Evolutionary conservation across 2,888 invertebrate genomes (phyloP).

Genomic region (Scaptomyza parva): DNA sequence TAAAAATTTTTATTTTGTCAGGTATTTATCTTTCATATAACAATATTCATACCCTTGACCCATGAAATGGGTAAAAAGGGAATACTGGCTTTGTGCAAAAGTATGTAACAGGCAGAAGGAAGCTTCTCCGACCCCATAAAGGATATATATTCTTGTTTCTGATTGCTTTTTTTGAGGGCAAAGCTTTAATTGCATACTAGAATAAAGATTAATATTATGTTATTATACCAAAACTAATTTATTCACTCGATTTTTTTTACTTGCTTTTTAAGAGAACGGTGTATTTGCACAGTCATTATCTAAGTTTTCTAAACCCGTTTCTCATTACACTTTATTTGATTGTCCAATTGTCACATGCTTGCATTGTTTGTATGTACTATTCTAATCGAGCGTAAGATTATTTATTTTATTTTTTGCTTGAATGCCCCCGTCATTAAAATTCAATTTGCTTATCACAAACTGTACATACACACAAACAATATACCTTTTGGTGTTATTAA

Average conservation of each 20-base stretch:
- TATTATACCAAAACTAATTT: no score
- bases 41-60: no score
- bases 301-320: not conserved
- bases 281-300: not conserved
- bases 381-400: conserved; percentile 19
- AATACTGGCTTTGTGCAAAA: no score
- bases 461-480: not conserved
- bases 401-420: conserved; percentile 25
- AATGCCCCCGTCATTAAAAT: conserved; percentile 46
- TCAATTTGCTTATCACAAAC: conserved; percentile 45
- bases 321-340: conserved; percentile 6
- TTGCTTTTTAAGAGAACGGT: not conserved
- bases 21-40: not conserved
- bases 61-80: no score
- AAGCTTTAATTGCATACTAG: no score
- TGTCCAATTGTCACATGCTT: conserved; percentile 26
- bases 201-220: no score
- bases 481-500: not conserved
- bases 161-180: not conserved
- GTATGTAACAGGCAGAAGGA: no score
- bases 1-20: not conserved
- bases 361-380: conserved; percentile 5
- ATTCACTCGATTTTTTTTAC: no score
- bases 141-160: no score
- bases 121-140: no score